Base-by-base conservation (phyloP, 1,140 invertebrate species). In the Nymphalis io region DNA sequence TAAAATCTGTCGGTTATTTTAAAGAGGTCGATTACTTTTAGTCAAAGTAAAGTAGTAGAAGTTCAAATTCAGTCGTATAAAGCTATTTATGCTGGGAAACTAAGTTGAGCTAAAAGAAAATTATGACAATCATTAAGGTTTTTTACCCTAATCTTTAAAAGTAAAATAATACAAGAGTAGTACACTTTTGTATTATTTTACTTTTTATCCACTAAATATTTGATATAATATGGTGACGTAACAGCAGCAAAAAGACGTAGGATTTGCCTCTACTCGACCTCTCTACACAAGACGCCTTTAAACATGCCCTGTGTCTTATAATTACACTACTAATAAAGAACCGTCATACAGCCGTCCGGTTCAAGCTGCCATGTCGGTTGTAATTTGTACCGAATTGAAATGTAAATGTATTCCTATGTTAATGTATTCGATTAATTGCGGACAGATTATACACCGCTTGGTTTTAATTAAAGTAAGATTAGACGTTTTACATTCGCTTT, bases 361-460 rank as follows among this genome's bases (percentile, higher is more conserved):
- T 44, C 53, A 55, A 55, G 48, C 67, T 61, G 39, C 44, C 46
- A 61, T 59, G 21, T n/a, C 53, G 13, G 33, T 48, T 67, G 51
- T 69, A 69, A 67, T 66, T 66, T 66, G 23, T 57, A 70, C 62
- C 44, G 48, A 73, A 73, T 74, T 74, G 67, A 65, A 70, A 75
- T 77, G 78, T 71, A 80, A 72, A 77, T 79, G 68, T 72, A 67
- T 70, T 69, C 59, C 27, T 68, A 72, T 75, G 78, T 69, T 72
- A 80, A 77, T 77, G 66, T 66, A 73, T 75, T 70, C 73, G 67
- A 77, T 71, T 80, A 77, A 73, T 73, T 73, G 62, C 42, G n/a
- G 67, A 15, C 60, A 69, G 63, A 65, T 65, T 65, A 65, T 38
- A 65, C 21, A 38, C 23, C 53, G 53, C 12, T 65, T 42, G 39